These are phyloP conservation scores for Plestiodon gilberti DNA, from an alignment of 2,113 vertebrate species.

Conservation along the genomic window DNA sequence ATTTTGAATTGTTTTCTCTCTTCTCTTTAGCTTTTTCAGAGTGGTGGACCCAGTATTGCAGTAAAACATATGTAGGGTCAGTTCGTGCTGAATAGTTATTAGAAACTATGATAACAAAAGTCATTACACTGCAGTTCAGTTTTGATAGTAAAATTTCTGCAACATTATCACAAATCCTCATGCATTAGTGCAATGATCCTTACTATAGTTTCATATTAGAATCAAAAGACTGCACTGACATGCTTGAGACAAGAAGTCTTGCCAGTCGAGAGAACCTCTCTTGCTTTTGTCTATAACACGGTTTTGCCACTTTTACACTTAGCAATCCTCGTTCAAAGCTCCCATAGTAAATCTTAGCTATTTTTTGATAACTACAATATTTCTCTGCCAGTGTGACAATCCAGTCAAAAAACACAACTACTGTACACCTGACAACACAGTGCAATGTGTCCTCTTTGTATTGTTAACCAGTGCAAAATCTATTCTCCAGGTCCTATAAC, in stretches of 20 bases:
- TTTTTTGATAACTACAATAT: conserved; percentile 30
- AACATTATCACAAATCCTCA: conserved; percentile 88
- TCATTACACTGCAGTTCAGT: conserved; percentile 85
- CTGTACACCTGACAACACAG: neutral
- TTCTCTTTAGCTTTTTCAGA: conserved; percentile 61
- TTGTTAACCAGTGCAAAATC: conserved; percentile 13
- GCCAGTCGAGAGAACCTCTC: conserved; percentile 72
- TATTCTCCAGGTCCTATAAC: neutral
- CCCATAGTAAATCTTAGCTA: conserved; percentile 19
- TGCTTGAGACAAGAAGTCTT: conserved; percentile 77
- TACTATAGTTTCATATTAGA: conserved; percentile 83
- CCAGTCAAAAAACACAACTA: conserved; percentile 11
- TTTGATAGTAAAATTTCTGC: conserved; percentile 89
- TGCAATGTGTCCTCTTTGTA: neutral
- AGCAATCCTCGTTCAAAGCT: neutral
- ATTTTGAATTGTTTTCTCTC: conserved; percentile 41
- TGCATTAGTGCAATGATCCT: conserved; percentile 88
- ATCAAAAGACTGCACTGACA: conserved; percentile 78
- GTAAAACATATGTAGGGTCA: conserved; percentile 83
- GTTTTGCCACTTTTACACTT: conserved; percentile 59
- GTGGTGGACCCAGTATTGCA: conserved; percentile 75
- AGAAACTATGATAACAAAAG: conserved; percentile 86
- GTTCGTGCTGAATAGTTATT: conserved; percentile 83
- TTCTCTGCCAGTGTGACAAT: neutral
- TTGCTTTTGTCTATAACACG: conserved; percentile 65